These are phyloP conservation scores for Rhabdophis nuchalis DNA, from an alignment of 2,797 vertebrate genomes.

Conservation along the genomic window DNA sequence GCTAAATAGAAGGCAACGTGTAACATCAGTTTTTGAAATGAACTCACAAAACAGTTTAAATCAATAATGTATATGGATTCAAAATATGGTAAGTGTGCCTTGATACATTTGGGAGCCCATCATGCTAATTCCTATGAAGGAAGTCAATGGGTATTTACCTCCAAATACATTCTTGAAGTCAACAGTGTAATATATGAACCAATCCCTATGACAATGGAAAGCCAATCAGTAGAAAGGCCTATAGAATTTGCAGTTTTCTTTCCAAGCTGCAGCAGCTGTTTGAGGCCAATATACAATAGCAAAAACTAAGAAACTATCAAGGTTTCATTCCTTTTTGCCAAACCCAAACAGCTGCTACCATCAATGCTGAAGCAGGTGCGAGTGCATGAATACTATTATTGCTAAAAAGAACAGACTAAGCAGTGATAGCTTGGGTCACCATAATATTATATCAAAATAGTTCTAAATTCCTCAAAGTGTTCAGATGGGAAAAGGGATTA, in stretches of 20 bases:
- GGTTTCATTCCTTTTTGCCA: constrained; percentile 47
- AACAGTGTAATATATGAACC: neutral
- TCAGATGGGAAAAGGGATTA: constrained; percentile 60
- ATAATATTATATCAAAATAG: constrained; percentile 46
- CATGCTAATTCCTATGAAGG: neutral
- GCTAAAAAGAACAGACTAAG: constrained; percentile 53
- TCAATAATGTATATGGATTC: neutral
- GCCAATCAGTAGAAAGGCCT: fast-evolving
- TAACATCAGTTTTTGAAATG: neutral
- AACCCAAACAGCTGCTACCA: constrained; percentile 66
- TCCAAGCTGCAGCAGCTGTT: neutral
- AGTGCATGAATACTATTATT: constrained; percentile 41
- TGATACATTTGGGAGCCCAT: neutral
- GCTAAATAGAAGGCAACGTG: neutral
- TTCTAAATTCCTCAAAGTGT: constrained; percentile 59
- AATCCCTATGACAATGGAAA: neutral
- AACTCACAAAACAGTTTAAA: neutral
- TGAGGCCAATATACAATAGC: neutral
- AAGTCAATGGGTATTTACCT: neutral
- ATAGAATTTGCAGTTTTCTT: neutral
- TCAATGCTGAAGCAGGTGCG: constrained; percentile 58
- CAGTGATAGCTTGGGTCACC: constrained; percentile 52
- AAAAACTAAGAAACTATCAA: constrained; percentile 44
- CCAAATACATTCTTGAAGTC: neutral
- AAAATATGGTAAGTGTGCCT: neutral